phyloP scores from a whole-genome alignment of 1,140 invertebrate species.

The Himalopsyche phryganea region DNA sequence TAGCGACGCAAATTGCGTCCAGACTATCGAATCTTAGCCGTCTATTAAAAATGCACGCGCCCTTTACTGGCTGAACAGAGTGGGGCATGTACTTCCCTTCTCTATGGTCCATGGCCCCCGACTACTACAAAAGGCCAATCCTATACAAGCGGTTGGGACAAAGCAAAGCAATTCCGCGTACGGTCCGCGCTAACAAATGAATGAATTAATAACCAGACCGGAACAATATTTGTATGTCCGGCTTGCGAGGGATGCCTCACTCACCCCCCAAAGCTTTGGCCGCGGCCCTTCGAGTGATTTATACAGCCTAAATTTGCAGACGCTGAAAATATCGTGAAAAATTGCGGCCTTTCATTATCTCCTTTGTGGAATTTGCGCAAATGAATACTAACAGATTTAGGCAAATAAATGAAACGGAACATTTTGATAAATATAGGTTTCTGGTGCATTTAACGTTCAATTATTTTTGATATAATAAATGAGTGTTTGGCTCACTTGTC shows the following conservation, averaged over 20 bases:
- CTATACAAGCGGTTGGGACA: slow-evolving; percentile 10
- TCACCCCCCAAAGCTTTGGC: not conserved
- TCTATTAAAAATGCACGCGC: slow-evolving; percentile 17
- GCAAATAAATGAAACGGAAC: too few species aligned
- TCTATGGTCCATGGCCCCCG: not conserved
- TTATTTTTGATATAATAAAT: too few species aligned
- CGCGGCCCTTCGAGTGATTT: slow-evolving; percentile 12
- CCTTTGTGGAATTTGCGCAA: too few species aligned
- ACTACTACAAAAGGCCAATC: not conserved
- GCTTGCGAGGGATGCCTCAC: slow-evolving; percentile 3
- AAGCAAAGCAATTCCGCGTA: slow-evolving; percentile 16
- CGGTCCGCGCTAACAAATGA: slow-evolving; percentile 18
- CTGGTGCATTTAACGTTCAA: too few species aligned
- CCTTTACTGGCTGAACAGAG: not conserved
- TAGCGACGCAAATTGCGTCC: too few species aligned
- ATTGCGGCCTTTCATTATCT: too few species aligned
- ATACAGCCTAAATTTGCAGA: not conserved
- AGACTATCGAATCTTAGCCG: not conserved
- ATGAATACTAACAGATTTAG: too few species aligned
- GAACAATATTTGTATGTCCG: slow-evolving; percentile 28
- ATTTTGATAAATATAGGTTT: too few species aligned
- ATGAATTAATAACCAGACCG: slow-evolving; percentile 32
- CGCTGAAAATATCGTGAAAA: too few species aligned
- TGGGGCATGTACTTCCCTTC: not conserved
- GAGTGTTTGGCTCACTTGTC: too few species aligned